phyloP scores from a whole-genome alignment of 2,888 invertebrate genomes.

The Notodonta ziczac region DNA sequence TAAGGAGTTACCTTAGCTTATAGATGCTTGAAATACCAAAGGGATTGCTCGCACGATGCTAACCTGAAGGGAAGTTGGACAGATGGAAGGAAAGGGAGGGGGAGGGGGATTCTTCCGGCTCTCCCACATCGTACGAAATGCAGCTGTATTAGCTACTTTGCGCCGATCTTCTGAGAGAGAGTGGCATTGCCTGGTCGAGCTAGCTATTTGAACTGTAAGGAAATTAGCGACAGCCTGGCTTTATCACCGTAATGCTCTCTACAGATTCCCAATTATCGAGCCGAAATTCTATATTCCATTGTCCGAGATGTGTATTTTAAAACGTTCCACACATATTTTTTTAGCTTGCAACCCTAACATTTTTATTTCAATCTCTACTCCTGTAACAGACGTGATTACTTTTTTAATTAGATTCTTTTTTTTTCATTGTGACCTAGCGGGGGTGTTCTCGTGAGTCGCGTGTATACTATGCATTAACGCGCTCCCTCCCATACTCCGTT shows the following conservation, averaged over 20 bases:
- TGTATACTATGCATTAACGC: conserved; percentile 60
- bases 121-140: no score
- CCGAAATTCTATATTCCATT: conserved; percentile 51
- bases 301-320: conserved; percentile 62
- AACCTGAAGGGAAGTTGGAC: no score
- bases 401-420: conserved; percentile 55
- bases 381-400: conserved; percentile 49
- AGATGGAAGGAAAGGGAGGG: no score
- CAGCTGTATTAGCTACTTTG: no score
- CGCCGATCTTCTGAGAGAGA: no score
- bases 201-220: no score
- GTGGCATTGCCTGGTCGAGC: no score
- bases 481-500: conserved; percentile 46
- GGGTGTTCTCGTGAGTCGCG: conserved; percentile 47
- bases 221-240: conserved; percentile 23
- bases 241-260: no score
- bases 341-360: conserved; percentile 38
- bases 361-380: conserved; percentile 46
- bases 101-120: no score
- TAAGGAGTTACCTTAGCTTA: no score
- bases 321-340: conserved; percentile 54
- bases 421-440: conserved; percentile 29
- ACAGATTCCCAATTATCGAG: conserved; percentile 57
- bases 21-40: no score
- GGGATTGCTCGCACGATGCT: no score